Percentiles rank a stretch among this genome's conserved stretches.
Conservation (phyloP, 2,888 invertebrate species). For the Catocala fraxini region DNA sequence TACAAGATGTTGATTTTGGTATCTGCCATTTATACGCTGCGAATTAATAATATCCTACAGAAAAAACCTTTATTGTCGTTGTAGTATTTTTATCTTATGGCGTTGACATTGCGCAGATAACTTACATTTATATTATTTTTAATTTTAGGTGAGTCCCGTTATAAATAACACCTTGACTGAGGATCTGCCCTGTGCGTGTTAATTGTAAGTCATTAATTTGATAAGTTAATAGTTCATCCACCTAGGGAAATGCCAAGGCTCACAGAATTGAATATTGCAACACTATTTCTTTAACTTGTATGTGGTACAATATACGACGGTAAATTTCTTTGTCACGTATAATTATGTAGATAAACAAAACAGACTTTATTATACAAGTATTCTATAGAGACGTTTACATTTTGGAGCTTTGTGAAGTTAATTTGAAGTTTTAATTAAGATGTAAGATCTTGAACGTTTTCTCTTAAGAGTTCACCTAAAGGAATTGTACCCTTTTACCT, state of each 20-base stretch:
- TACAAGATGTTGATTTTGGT: too few relatives aligned
- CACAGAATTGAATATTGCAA: neutral
- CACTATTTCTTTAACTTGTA: too few relatives aligned
- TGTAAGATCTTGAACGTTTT: slow-evolving; percentile 26
- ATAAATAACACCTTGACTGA: too few relatives aligned
- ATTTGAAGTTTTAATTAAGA: slow-evolving; percentile 49
- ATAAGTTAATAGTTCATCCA: too few relatives aligned
- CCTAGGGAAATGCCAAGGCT: too few relatives aligned
- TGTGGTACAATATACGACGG: too few relatives aligned
- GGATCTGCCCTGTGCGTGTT: too few relatives aligned
- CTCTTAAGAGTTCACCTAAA: slow-evolving; percentile 23
- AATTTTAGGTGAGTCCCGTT: slow-evolving; percentile 41
- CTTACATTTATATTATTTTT: slow-evolving; percentile 18
- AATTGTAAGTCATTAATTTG: slow-evolving; percentile 6
- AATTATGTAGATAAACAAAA: slow-evolving; percentile 8
- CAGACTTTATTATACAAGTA: slow-evolving; percentile 2
- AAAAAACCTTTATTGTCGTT: too few relatives aligned
- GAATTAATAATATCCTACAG: too few relatives aligned
- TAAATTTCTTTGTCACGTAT: neutral
- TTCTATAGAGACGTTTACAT: slow-evolving; percentile 14
- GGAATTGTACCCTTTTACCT: slow-evolving; percentile 25
- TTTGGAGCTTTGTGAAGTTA: slow-evolving; percentile 27
- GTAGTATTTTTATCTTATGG: neutral
- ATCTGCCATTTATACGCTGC: too few relatives aligned
- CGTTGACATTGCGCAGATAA: neutral